Base-by-base conservation (phyloP, 2,888 invertebrate genomes). In the Polymixis lichenea region DNA sequence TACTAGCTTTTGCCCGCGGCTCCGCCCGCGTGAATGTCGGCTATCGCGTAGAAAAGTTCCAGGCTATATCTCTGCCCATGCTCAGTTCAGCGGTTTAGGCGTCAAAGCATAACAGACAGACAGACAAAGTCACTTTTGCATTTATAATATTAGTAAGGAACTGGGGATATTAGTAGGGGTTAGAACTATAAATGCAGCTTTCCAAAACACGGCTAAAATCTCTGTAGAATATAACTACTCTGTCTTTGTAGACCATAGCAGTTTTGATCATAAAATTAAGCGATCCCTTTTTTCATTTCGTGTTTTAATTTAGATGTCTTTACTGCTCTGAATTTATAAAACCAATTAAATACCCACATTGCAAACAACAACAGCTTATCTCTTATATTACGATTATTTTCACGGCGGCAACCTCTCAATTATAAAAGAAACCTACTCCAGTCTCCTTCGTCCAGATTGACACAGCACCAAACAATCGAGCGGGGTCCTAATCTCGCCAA, bases 401-500 rank as follows among this genome's bases (percentile, higher is more conserved):
- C 25, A 11, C 15, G 17, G 32, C 15, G 19, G 0, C 15, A 11
- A 51, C 25, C 25, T 80, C 77, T 56, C 58, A 25, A 60, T 80
- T 65, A 32, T 25, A 72, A 62, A 78, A 78, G 17, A 72, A 73
- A 58, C 13, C n/a, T n/a, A 8, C 25, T 32, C n/a, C 46, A 8
- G 15, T 55, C 49, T 19, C 22, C 15, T 53, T 38, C 15, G 38
- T 28, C 60, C 53, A 55, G 75, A 75, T 78, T 81, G 78, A 78
- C 78, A 25, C 38, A 81, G 65, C 2, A 46, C 58, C 60, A 78
- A 60, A 81, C 60, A 78, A 81, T 65, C 75, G 75, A 55, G 13
- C 38, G 25, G 17, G 17, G 70, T 86, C 87, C 93, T 95, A 95
- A 96, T 96, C 95, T 95, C 66, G 87, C 91, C 95, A 94, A 94